These are phyloP conservation scores for Empidonax traillii DNA, from an alignment of 2,113 vertebrate species.

Conservation along the genomic window DNA sequence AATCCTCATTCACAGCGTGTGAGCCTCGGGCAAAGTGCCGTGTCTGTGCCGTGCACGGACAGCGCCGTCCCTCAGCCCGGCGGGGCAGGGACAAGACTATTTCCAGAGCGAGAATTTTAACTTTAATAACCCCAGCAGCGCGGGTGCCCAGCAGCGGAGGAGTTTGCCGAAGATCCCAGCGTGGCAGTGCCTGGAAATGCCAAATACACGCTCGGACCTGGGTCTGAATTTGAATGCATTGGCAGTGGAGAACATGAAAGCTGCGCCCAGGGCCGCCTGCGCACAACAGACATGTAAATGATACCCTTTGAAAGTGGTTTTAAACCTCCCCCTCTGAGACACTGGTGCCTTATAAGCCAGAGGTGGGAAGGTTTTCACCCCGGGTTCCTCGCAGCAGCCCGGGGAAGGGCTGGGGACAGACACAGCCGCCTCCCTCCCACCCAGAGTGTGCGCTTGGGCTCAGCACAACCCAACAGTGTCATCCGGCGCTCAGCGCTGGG, in stretches of 20 bases:
- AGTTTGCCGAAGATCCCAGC: neutral
- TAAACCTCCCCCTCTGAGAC: neutral
- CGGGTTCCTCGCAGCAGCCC: neutral
- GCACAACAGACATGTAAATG: neutral
- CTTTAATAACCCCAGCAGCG: neutral
- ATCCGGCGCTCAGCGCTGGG: rapidly evolving
- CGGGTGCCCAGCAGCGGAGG: neutral
- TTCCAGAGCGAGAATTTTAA: neutral
- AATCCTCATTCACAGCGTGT: neutral
- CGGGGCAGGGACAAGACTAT: neutral
- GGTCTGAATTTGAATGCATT: neutral
- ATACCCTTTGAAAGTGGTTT: neutral
- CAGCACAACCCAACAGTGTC: neutral
- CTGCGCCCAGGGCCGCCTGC: neutral
- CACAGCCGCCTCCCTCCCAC: neutral
- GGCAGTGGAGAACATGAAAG: neutral
- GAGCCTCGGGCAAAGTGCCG: neutral
- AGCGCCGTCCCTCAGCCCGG: neutral
- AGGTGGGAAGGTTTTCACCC: neutral
- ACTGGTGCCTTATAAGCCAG: neutral
- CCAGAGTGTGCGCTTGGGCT: neutral
- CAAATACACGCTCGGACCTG: neutral
- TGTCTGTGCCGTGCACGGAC: neutral
- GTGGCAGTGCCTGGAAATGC: neutral
- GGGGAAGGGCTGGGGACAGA: neutral